Evolutionary conservation across 2,113 vertebrate genomes (phyloP).

Genomic region (Grantiella picta): DNA sequence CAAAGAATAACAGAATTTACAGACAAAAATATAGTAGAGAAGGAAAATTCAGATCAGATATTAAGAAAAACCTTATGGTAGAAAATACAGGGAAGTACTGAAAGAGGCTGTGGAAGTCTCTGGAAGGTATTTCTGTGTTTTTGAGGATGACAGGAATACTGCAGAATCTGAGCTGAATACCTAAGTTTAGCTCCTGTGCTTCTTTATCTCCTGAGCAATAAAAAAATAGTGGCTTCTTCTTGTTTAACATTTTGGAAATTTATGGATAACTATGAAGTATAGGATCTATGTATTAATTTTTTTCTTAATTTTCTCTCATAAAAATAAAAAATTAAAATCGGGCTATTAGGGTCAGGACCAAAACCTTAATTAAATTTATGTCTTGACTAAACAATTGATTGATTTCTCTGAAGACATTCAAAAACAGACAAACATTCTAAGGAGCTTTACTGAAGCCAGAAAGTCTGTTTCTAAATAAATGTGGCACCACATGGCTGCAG

Average conservation of each 20-base stretch:
- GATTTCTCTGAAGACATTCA: neutral
- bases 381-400: neutral
- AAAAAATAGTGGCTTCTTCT: neutral
- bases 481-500: neutral
- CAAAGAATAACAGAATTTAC: neutral
- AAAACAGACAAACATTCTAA: neutral
- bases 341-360: neutral
- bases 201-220: neutral
- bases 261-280: neutral
- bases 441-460: neutral
- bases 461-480: neutral
- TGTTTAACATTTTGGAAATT: neutral
- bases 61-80: neutral
- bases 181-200: neutral
- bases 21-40: neutral
- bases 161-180: neutral
- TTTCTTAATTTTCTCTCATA: neutral
- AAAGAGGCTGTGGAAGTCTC: neutral
- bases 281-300: neutral
- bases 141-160: neutral
- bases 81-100: neutral
- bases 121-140: neutral
- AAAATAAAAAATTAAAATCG: neutral
- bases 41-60: neutral
- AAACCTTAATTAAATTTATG: neutral